phyloP scores from a whole-genome alignment of 1,140 invertebrate species.

The Chelonus insularis region DNA sequence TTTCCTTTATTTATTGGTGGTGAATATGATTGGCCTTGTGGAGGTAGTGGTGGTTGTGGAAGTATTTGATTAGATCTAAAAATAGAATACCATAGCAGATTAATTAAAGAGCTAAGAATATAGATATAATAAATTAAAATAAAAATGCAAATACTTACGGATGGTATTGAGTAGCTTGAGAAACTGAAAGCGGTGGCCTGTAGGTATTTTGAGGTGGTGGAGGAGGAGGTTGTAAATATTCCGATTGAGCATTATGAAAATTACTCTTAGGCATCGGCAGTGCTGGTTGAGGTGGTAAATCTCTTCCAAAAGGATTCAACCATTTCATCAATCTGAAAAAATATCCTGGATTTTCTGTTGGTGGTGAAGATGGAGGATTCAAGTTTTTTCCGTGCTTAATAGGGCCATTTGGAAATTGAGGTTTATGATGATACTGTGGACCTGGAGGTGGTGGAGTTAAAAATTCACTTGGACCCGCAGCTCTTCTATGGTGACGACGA shows the following conservation, averaged over 20 bases:
- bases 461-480: constrained; percentile 44
- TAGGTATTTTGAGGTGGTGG: not conserved
- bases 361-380: constrained; percentile 15
- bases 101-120: not conserved
- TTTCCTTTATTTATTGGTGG: constrained; percentile 39
- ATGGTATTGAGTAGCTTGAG: constrained; percentile 8
- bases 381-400: not conserved
- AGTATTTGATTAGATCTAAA: constrained; percentile 10
- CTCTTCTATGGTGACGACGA: constrained; percentile 34
- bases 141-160: constrained; percentile 12
- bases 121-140: not conserved
- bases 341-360: constrained; percentile 39
- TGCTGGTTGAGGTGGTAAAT: not conserved
- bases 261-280: not conserved
- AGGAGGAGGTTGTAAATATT: not conserved
- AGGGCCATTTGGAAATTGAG: not conserved
- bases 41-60: constrained; percentile 21
- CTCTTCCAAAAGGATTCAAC: constrained; percentile 47
- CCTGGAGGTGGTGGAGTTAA: constrained; percentile 49
- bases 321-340: constrained; percentile 46
- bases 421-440: not conserved
- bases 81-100: constrained; percentile 1
- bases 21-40: constrained; percentile 21
- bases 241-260: not conserved
- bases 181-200: not conserved